These are phyloP conservation scores for Drosophila formosana DNA, from an alignment of 2,888 invertebrate species.

Conservation along the genomic window DNA sequence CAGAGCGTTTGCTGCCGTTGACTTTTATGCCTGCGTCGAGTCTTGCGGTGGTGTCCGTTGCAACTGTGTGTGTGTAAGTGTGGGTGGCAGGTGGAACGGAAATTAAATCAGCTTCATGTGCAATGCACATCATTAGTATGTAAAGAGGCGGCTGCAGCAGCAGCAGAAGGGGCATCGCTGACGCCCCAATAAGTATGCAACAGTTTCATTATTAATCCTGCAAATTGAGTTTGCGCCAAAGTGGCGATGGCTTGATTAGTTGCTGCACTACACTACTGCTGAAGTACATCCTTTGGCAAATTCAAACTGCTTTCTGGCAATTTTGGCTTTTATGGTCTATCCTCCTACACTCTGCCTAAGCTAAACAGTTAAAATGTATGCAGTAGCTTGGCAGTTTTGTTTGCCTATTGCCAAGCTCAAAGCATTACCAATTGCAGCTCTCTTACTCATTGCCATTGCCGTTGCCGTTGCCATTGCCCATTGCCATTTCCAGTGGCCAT, in stretches of 20 bases:
- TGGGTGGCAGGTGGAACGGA: conserved; percentile 65
- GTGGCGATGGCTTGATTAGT: conserved; percentile 60
- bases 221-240: conserved; percentile 65
- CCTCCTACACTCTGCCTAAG: background rate
- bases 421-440: conserved; percentile 10
- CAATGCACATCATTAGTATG: conserved; percentile 77
- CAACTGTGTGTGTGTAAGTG: conserved; percentile 27
- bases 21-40: conserved; percentile 69
- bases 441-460: background rate
- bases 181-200: conserved; percentile 51
- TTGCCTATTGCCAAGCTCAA: conserved; percentile 14
- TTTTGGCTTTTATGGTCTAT: conserved; percentile 7
- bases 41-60: conserved; percentile 69
- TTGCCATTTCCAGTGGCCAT: conserved; percentile 3
- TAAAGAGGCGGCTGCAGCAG: conserved; percentile 32
- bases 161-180: conserved; percentile 10
- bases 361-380: background rate
- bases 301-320: conserved; percentile 18
- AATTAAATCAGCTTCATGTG: conserved; percentile 77
- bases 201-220: conserved; percentile 55
- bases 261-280: conserved; percentile 21
- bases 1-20: conserved; percentile 57
- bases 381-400: background rate
- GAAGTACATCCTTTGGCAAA: conserved; percentile 24
- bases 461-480: background rate